phyloP scores from a whole-genome alignment of 2,113 vertebrate genomes.

The Progne subis region DNA sequence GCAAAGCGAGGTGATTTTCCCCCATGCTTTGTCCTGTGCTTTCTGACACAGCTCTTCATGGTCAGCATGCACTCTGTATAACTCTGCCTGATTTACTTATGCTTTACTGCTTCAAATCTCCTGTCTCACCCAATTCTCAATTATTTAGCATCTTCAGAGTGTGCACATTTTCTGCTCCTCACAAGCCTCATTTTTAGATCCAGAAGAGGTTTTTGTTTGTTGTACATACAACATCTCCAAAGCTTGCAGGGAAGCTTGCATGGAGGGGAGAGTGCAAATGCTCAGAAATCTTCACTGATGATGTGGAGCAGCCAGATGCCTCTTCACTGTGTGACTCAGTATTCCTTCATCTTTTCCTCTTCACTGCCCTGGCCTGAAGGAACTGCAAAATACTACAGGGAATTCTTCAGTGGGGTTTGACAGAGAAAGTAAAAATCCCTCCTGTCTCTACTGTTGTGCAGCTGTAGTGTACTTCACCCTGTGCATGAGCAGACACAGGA shows the following conservation, averaged over 20 bases:
- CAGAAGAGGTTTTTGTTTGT: neutral
- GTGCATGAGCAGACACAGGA: neutral
- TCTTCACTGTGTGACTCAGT: neutral
- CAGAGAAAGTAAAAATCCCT: neutral
- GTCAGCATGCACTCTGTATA: fast-evolving
- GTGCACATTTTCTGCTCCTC: neutral
- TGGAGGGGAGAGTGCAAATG: neutral
- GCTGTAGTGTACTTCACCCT: neutral
- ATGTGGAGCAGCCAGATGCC: neutral
- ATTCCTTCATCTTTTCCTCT: neutral
- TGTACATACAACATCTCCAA: neutral
- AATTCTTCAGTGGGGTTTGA: neutral
- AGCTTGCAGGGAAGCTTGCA: neutral
- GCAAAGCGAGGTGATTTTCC: neutral
- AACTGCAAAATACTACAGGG: neutral
- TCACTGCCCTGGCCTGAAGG: neutral
- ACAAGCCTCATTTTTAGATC: neutral
- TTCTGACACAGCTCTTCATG: neutral
- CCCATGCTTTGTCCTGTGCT: neutral
- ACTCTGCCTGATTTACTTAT: neutral
- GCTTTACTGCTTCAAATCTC: neutral
- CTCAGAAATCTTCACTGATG: neutral
- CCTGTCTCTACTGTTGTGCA: neutral
- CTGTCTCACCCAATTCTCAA: fast-evolving
- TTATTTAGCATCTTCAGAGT: neutral